Evolutionary conservation across 2,113 vertebrate species (phyloP), one percentile per base, ranked within the genome.

Genomic region (Polypterus senegalus): DNA sequence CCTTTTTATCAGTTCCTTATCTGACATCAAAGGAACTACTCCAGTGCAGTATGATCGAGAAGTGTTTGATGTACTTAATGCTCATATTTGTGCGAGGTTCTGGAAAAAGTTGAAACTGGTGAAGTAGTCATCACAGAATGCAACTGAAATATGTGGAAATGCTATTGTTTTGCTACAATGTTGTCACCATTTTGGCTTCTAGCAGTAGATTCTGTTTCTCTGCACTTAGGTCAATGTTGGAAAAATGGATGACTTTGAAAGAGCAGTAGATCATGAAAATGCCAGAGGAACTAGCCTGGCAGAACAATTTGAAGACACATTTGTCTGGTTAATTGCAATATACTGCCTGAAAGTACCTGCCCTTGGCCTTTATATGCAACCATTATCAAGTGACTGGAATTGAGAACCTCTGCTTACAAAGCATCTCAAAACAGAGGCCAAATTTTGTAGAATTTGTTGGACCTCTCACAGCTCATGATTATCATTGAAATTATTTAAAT

Each of bases 1-100:
- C 60, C 61, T 51, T 62, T 68, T 66, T 62, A 57, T 68, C 64
- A 73, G 59, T 5, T 68, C 59, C 68, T 64, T 59, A 51, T 72
- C 65, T n/a, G 49, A 54, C 61, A 47, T 70, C 59, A 69, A 55
- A 49, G 54, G 10, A n/a, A 60, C 67, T 65, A 57, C 67, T 69
- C 63, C 54, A 2, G 47, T 63, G 45, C 48, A 10, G 59, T 69
- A 68, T 61, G 64, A 11, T 62, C 59, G 7, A 52, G 66, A 56
- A 2, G 62, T 61, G 63, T 58, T 61, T n/a, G 3, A 65, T 58
- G 61, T 63, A 65, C 58, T 57, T 69, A 57, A 62, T 52, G 53
- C 59, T 57, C 61, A 68, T 59, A 58, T 47, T 60, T 47, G 48
- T 10, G 8, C 62, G 67, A 72, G 67, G 43, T 48, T 57, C 58